Percentiles rank a stretch among this genome's conserved stretches.
phyloP scores from a whole-genome alignment of 1,140 invertebrate species.

The Dendroctonus ponderosae region DNA sequence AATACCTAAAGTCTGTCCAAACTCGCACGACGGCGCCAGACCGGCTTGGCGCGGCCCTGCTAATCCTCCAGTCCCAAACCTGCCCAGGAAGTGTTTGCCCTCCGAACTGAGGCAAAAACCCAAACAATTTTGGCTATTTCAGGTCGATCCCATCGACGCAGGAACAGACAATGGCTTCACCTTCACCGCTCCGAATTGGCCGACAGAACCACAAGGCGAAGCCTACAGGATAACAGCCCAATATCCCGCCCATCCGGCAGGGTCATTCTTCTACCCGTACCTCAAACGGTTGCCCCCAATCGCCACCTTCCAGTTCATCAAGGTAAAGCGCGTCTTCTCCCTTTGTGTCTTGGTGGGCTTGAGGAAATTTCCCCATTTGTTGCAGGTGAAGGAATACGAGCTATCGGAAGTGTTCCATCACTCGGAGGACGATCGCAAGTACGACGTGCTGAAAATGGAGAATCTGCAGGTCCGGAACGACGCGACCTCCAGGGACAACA shows the following conservation, averaged over 20 bases:
- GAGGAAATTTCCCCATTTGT: slow-evolving; percentile 7
- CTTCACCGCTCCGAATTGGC: slow-evolving; percentile 93
- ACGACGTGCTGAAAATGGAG: slow-evolving; percentile 69
- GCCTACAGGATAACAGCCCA: slow-evolving; percentile 88
- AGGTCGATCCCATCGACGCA: slow-evolving; percentile 93
- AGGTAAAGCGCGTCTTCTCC: slow-evolving; percentile 53
- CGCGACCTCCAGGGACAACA: slow-evolving; percentile 65
- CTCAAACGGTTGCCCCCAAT: slow-evolving; percentile 84
- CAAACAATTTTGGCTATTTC: slow-evolving; percentile 29
- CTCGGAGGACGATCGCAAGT: slow-evolving; percentile 72
- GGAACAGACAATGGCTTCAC: slow-evolving; percentile 97
- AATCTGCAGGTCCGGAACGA: slow-evolving; percentile 58
- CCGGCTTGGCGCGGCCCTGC: no score
- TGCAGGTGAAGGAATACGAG: slow-evolving; percentile 81
- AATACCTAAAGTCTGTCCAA: no score
- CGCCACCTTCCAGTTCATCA: slow-evolving; percentile 85
- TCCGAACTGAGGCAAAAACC: no score
- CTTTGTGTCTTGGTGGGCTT: no score
- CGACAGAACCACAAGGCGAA: slow-evolving; percentile 84
- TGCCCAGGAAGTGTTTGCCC: no score
- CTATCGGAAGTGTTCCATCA: slow-evolving; percentile 81
- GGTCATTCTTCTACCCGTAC: slow-evolving; percentile 93
- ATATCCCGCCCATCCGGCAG: slow-evolving; percentile 87
- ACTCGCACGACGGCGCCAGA: no score
- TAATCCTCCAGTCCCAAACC: no score